Conservation (phyloP, 2,888 invertebrate species). For the Lochmaea crataegi region DNA sequence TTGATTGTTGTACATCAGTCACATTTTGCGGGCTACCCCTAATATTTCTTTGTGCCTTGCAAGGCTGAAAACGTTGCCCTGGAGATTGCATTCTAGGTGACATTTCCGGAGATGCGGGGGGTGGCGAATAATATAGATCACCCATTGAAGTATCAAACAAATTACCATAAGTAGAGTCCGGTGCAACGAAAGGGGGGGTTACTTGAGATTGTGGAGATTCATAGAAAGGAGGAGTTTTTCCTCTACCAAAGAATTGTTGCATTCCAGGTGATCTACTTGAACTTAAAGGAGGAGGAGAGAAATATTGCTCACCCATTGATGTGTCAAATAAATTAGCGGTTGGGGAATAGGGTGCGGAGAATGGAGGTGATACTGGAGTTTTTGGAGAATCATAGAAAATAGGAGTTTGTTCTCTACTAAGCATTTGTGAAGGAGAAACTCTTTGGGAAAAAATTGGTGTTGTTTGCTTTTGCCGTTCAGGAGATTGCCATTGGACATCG, state of each 20-base stretch:
- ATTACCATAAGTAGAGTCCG: not conserved
- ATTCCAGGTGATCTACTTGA: not conserved
- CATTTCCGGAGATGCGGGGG: not conserved
- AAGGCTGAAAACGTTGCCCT: not conserved
- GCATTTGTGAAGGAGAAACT: not conserved
- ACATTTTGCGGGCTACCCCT: not conserved
- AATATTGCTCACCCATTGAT: not conserved
- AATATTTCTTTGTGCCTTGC: not conserved
- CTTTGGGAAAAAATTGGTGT: constrained; percentile 1
- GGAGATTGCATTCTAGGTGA: constrained; percentile 5
- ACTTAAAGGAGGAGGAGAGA: not conserved
- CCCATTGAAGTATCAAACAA: not conserved
- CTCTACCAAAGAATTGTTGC: not conserved
- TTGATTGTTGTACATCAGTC: not conserved
- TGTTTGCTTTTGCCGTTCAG: not conserved
- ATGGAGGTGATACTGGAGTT: not conserved
- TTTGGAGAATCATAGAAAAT: constrained; percentile 4
- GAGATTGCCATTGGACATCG: not conserved
- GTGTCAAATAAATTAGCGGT: constrained; percentile 8
- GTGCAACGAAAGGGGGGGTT: not conserved
- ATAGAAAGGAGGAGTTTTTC: not conserved
- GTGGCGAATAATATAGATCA: not conserved
- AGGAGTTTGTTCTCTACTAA: not conserved
- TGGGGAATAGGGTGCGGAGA: not conserved
- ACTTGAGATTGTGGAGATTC: not conserved